Percentiles rank a stretch among this genome's conserved stretches.
Evolutionary conservation across 35 echinoderm and acorn worm species (phyloP).

Genomic region (Apostichopus parvimensis): DNA sequence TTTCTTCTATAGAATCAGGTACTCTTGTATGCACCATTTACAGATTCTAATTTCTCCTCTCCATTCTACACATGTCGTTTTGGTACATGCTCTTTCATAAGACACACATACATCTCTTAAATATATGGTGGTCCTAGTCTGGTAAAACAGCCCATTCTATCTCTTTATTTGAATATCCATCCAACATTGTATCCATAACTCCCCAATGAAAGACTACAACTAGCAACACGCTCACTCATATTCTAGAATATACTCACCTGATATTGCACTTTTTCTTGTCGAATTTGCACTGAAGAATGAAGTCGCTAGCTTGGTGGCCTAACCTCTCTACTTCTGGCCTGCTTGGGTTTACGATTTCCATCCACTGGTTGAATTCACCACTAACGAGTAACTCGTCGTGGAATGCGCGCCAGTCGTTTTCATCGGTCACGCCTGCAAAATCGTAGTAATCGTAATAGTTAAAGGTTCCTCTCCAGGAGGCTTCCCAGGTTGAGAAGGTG

Average conservation of each 20-base stretch:
- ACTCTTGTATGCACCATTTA: too few relatives aligned
- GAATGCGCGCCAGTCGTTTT: conserved; percentile 61
- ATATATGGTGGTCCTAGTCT: too few relatives aligned
- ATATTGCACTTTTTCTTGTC: conserved; percentile 66
- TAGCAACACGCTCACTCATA: background rate
- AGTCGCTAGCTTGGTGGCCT: conserved; percentile 66
- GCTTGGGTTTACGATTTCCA: conserved; percentile 53
- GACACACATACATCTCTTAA: too few relatives aligned
- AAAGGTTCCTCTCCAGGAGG: conserved; percentile 20
- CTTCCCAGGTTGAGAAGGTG: background rate
- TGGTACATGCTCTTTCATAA: too few relatives aligned
- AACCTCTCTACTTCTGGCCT: conserved; percentile 44
- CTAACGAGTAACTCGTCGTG: conserved; percentile 2
- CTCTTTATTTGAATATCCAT: too few relatives aligned
- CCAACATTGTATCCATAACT: too few relatives aligned
- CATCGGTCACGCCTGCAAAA: background rate
- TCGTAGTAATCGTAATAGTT: conserved; percentile 46
- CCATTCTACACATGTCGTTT: too few relatives aligned
- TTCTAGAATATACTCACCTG: conserved; percentile 52
- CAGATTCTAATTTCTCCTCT: too few relatives aligned
- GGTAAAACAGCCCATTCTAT: too few relatives aligned
- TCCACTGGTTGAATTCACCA: conserved; percentile 27
- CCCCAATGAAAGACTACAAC: background rate
- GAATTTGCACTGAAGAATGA: conserved; percentile 78
- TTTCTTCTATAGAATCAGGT: too few relatives aligned